Evolutionary conservation across 2,113 vertebrate genomes (phyloP).

Genomic region (Pygoscelis adeliae): DNA sequence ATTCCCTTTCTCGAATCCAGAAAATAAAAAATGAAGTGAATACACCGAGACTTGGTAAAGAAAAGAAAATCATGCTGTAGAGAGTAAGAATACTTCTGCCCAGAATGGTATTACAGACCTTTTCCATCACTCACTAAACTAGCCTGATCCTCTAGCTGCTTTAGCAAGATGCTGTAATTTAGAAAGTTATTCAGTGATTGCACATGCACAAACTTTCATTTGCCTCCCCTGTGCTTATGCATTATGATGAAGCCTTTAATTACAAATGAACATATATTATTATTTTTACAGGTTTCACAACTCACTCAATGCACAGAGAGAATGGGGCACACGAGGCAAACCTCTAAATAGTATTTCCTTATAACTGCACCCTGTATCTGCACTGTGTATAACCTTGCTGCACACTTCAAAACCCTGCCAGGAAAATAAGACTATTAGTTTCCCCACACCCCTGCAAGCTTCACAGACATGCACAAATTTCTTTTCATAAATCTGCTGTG

Average conservation of each 20-base stretch:
- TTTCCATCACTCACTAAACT: not conserved
- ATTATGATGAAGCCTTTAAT: slow-evolving; percentile 25
- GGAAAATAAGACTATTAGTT: not conserved
- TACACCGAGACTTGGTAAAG: not conserved
- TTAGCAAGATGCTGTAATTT: slow-evolving; percentile 23
- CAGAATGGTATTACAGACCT: not conserved
- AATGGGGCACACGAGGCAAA: not conserved
- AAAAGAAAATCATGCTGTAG: not conserved
- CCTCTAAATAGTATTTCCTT: not conserved
- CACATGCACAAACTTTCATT: not conserved
- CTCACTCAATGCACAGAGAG: not conserved
- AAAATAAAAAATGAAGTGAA: not conserved
- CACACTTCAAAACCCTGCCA: not conserved
- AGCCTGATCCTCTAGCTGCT: not conserved
- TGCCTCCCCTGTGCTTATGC: not conserved
- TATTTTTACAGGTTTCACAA: slow-evolving; percentile 6
- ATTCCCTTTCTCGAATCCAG: not conserved
- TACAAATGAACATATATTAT: not conserved
- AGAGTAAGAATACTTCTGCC: not conserved
- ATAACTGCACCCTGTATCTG: not conserved
- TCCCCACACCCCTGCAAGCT: not conserved
- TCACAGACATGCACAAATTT: not conserved
- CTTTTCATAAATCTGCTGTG: not conserved
- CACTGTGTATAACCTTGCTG: not conserved
- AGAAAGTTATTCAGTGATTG: slow-evolving; percentile 36